These are phyloP conservation scores for Parnassius orleans DNA, from an alignment of 2,888 invertebrate species.

Conservation along the genomic window DNA sequence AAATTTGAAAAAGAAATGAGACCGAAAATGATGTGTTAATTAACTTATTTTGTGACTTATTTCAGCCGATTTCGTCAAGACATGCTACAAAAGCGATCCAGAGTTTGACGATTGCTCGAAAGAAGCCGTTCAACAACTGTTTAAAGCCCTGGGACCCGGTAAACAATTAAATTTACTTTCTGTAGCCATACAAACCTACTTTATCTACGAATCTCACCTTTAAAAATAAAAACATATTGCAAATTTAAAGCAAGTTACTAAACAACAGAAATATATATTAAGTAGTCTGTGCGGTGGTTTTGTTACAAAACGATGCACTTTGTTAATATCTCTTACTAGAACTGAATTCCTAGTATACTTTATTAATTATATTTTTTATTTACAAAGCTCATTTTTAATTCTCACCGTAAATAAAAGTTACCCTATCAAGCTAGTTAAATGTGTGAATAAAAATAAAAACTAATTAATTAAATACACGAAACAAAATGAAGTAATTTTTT, in stretches of 20 bases:
- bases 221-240: neutral
- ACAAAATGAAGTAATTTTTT: no score
- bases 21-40: no score
- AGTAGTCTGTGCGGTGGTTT: slow-evolving; percentile 45
- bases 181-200: no score
- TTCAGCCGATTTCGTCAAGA: slow-evolving; percentile 84
- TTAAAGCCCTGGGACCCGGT: slow-evolving; percentile 82
- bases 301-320: neutral
- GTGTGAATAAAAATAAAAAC: neutral
- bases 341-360: neutral
- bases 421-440: neutral
- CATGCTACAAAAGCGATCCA: slow-evolving; percentile 83
- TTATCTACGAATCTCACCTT: no score
- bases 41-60: slow-evolving; percentile 1
- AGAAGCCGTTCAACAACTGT: slow-evolving; percentile 84
- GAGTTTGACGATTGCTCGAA: slow-evolving; percentile 85
- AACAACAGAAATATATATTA: slow-evolving; percentile 23
- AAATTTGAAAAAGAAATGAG: no score
- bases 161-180: slow-evolving; percentile 30
- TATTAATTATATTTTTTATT: no score
- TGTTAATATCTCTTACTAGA: slow-evolving; percentile 5
- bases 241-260: neutral
- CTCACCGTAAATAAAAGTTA: no score
- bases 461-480: no score
- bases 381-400: neutral